Base-by-base conservation (phyloP, 2,888 invertebrate species). In the Dryococelus australis region DNA sequence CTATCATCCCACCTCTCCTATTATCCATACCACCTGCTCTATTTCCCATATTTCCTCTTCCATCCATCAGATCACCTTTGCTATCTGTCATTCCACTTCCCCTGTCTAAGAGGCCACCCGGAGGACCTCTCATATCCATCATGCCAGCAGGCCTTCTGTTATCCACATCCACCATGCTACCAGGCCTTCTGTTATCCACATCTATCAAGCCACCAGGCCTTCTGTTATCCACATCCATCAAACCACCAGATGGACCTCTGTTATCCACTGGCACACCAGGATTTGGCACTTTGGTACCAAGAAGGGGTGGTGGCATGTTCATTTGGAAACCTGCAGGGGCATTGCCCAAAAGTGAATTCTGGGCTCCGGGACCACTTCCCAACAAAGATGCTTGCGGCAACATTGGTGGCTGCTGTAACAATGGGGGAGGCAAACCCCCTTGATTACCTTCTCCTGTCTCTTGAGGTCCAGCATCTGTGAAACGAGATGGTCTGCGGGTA, bases 391-490 rank as follows among this genome's bases (percentile, higher is more conserved):
- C 5, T 20, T 83, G 83, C 16, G 83, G 83, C 83, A 83, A 83
- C 28, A 83, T 28, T 5, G 83, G 83, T 35, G 83, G 83, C n/a
- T 65, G 65, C 24, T 65, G 20, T 65, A 65, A 24, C n/a, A 65
- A n/a, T 65, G 65, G 65, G n/a, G 65, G 65, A 5, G 65, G 65
- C n/a, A 65, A 65, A 24, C 65, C 65, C 0, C 65, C 65, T 65
- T 20, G n/a, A 24, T 65, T n/a, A 65, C 65, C n/a, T n/a, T 65
- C 65, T 16, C 16, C 65, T n/a, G 20, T 16, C n/a, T 65, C 13
- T 65, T 65, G 65, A n/a, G 65, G 65, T 65, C 65, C 65, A 43
- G 83, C 83, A 27, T 83, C 83, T 79, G 86, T 83, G 27, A 86
- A 83, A 43, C 81, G 80, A 0, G 81, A 43, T 28, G 78, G 47